phyloP scores from a whole-genome alignment of 2,797 vertebrate genomes.

The Emys orbicularis region DNA sequence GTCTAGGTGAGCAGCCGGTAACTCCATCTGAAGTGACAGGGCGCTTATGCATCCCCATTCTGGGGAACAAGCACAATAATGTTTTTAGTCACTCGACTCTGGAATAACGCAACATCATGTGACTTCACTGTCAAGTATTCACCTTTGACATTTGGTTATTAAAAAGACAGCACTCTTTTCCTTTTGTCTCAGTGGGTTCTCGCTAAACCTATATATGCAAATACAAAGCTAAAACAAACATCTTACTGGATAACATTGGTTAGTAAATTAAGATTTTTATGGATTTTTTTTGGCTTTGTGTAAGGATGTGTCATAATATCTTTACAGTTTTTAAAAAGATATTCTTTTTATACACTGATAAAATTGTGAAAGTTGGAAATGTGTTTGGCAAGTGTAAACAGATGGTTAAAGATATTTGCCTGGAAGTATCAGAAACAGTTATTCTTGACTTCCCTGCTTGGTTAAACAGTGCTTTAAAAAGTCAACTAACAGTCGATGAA shows the following conservation, averaged over 20 bases:
- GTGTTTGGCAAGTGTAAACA: slow-evolving; percentile 80
- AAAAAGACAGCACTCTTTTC: slow-evolving; percentile 28
- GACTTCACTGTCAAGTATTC: neutral
- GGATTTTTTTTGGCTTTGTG: slow-evolving; percentile 64
- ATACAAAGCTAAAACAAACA: neutral
- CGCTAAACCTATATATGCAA: neutral
- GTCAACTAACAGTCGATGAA: slow-evolving; percentile 20
- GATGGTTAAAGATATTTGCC: slow-evolving; percentile 82
- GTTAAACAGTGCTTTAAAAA: slow-evolving; percentile 59
- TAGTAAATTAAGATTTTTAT: neutral
- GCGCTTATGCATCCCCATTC: slow-evolving; percentile 74
- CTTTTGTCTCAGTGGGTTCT: neutral
- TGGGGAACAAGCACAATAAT: neutral
- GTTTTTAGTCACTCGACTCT: neutral
- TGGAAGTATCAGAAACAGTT: slow-evolving; percentile 75
- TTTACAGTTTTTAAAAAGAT: slow-evolving; percentile 64
- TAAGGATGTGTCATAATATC: slow-evolving; percentile 65
- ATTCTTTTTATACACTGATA: slow-evolving; percentile 81
- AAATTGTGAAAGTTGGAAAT: slow-evolving; percentile 81
- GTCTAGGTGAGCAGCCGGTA: slow-evolving; percentile 70
- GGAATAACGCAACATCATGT: neutral
- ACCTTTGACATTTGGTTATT: slow-evolving; percentile 35
- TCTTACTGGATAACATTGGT: neutral
- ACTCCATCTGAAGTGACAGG: slow-evolving; percentile 79
- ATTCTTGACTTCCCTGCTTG: slow-evolving; percentile 72